Evolutionary conservation across 2,888 invertebrate species (phyloP), one percentile per base, ranked within the genome.

Genomic region (Colletes collaris): DNA sequence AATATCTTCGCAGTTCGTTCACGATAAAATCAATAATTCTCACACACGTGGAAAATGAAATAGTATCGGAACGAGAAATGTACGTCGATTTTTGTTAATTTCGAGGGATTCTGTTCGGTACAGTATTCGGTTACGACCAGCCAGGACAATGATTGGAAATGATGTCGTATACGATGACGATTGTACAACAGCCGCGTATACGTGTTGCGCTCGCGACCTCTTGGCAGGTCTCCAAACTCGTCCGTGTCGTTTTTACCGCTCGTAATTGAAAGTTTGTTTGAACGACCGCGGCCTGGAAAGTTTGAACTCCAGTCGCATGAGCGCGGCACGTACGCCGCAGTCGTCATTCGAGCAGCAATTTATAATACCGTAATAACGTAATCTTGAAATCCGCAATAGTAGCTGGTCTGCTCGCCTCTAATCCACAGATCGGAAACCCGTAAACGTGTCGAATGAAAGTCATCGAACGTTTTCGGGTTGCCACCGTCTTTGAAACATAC

Each of bases 171-270:
- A 27, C 35, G 19, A 68, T 37, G 68, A 79, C 27, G 56, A 50
- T 46, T 13, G 70, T 56, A 5, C 40, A 66, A 71, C 55, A 40
- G 19, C 52, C 60, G 37, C 35, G 55, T 68, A 63, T 69, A 82
- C 85, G 85, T 86, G 85, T 86, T 86, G 86, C 85, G 44, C 83
- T 7, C 46, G 46, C 53, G 78, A 72, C 55, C 77, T 55, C 46
- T 53, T 86, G 85, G 85, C 87, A 50, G 55, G 55, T 71, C 64
- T 82, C 87, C 85, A 86, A 56, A 53, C 49, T 63, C 37, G 10
- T 56, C 19, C 66, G 59, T 40, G 68, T 70, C 70, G 74, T 71
- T 84, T 82, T 76, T 79, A 52, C 68, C 40, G 44, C 56, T 60
- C 66, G 79, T 83, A 79, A 84, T 85, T 83, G 86, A 83, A 75